These are phyloP conservation scores for Cyclophora albipunctata DNA, from an alignment of 2,888 invertebrate species.

Conservation along the genomic window DNA sequence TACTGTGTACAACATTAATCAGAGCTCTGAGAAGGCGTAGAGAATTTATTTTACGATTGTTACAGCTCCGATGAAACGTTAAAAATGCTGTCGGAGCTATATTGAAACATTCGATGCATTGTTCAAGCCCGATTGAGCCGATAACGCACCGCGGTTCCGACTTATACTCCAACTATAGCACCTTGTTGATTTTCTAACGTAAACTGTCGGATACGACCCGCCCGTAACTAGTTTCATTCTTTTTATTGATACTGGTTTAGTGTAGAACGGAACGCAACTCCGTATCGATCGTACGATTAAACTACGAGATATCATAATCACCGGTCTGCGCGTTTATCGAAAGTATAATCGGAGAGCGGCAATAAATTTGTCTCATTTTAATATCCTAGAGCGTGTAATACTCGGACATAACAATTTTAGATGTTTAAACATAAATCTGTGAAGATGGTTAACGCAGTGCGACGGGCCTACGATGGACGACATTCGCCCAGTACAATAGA, in stretches of 20 bases:
- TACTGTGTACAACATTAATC: slow-evolving; percentile 71
- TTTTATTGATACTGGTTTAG: slow-evolving; percentile 73
- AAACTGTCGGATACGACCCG: slow-evolving; percentile 63
- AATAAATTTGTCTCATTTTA: slow-evolving; percentile 74
- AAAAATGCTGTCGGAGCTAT: slow-evolving; percentile 72
- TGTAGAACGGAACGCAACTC: slow-evolving; percentile 68
- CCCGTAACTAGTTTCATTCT: slow-evolving; percentile 63
- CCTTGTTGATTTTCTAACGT: slow-evolving; percentile 72
- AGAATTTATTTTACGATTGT: slow-evolving; percentile 75
- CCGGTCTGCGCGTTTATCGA: slow-evolving; percentile 72
- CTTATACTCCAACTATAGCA: slow-evolving; percentile 46
- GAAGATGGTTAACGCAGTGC: slow-evolving; percentile 26
- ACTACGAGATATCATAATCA: slow-evolving; percentile 73
- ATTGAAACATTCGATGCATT: slow-evolving; percentile 73
- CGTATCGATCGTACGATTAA: slow-evolving; percentile 70
- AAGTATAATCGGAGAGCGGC: slow-evolving; percentile 67
- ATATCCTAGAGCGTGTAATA: slow-evolving; percentile 66
- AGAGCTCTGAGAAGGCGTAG: slow-evolving; percentile 71
- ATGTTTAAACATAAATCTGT: slow-evolving; percentile 48
- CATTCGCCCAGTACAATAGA: slow-evolving; percentile 50
- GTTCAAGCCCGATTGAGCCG: slow-evolving; percentile 64
- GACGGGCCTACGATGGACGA: slow-evolving; percentile 2
- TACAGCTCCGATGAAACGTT: slow-evolving; percentile 72
- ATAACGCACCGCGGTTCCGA: slow-evolving; percentile 65
- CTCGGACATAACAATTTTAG: slow-evolving; percentile 44